Conservation (phyloP, 2,113 vertebrate genomes). For the Sterna hirundo region DNA sequence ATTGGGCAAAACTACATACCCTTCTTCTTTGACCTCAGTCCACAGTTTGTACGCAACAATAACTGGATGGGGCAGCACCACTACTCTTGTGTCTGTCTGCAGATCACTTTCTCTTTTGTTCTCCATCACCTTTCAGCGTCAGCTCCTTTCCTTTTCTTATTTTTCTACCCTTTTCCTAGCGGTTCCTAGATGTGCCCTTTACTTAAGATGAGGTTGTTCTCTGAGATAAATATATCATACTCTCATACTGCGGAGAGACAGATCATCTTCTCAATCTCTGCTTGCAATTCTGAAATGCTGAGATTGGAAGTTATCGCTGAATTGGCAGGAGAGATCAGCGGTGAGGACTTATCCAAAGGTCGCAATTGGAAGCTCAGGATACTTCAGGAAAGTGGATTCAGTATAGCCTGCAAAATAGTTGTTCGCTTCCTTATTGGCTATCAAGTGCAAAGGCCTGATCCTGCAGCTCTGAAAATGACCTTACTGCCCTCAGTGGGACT, state of each 20-base stretch:
- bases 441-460: neutral
- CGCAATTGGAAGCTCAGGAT: neutral
- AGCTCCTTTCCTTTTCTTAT: neutral
- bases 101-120: neutral
- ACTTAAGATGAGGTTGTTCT: neutral
- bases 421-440: neutral
- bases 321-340: neutral
- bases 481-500: neutral
- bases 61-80: neutral
- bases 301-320: neutral
- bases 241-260: neutral
- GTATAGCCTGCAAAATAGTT: neutral
- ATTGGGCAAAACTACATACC: neutral
- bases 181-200: neutral
- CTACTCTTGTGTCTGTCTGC: neutral
- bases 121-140: neutral
- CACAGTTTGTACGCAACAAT: neutral
- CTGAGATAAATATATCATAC: neutral
- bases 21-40: neutral
- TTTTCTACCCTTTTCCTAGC: neutral
- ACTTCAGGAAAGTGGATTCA: neutral
- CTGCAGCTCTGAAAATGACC: neutral
- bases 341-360: neutral
- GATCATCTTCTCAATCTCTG: neutral
- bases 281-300: neutral